phyloP scores from a whole-genome alignment of 2,888 invertebrate genomes.

The Cerceris ruficornis region DNA sequence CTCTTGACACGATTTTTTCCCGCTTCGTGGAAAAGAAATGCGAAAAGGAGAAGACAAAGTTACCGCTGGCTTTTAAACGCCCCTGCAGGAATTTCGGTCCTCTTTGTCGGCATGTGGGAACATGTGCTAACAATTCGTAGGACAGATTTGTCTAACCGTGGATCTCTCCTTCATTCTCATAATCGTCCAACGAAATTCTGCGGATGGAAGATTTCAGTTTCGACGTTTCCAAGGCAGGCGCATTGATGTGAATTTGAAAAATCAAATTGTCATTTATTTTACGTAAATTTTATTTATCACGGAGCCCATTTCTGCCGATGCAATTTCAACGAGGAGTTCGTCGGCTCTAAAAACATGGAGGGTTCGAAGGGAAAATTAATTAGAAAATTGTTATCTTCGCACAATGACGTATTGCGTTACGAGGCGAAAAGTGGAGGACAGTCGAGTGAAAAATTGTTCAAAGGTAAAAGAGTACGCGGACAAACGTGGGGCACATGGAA shows the following conservation, averaged over 20 bases:
- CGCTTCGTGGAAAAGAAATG: slow-evolving; percentile 37
- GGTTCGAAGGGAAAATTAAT: neutral
- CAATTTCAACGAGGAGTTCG: neutral
- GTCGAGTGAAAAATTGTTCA: slow-evolving; percentile 32
- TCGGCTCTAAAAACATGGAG: neutral
- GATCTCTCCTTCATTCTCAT: slow-evolving; percentile 63
- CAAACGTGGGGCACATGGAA: slow-evolving; percentile 31
- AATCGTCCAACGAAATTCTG: slow-evolving; percentile 61
- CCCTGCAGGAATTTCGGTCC: slow-evolving; percentile 70
- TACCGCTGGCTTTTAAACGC: slow-evolving; percentile 61
- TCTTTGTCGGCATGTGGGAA: slow-evolving; percentile 79
- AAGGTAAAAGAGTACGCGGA: slow-evolving; percentile 18
- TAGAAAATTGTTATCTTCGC: slow-evolving; percentile 31
- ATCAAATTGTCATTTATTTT: too few relatives aligned
- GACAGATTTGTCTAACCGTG: slow-evolving; percentile 78
- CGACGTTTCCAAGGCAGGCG: too few relatives aligned
- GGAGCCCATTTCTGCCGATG: too few relatives aligned
- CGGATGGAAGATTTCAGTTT: slow-evolving; percentile 17
- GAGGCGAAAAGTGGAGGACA: slow-evolving; percentile 21
- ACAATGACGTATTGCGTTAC: slow-evolving; percentile 14
- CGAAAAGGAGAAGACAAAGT: slow-evolving; percentile 52
- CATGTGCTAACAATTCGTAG: slow-evolving; percentile 81
- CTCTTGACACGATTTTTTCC: slow-evolving; percentile 1
- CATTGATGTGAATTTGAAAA: too few relatives aligned
- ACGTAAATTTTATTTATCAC: too few relatives aligned